Conservation (phyloP, 2,888 invertebrate species). For the Cristatella mucedo region DNA sequence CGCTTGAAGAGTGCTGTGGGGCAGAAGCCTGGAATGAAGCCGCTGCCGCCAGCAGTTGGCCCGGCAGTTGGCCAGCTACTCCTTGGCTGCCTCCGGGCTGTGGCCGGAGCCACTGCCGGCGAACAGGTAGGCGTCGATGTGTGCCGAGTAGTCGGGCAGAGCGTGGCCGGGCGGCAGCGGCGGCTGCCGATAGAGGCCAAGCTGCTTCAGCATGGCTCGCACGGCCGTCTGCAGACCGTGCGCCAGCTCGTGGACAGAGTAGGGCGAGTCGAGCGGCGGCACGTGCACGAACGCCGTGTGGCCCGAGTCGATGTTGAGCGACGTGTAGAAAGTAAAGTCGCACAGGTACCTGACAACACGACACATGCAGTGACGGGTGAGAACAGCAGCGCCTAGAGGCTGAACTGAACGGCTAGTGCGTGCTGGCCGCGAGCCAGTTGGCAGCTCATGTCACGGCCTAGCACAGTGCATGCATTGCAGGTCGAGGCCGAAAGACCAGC, state of each 20-base stretch:
- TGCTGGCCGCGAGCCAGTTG: not conserved
- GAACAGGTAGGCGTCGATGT: no score
- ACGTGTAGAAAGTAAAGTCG: conserved; percentile 65
- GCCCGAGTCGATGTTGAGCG: conserved; percentile 47
- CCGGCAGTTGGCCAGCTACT: no score
- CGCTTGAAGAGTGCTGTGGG: no score
- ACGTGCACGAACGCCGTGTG: conserved; percentile 62
- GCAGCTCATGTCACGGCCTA: not conserved
- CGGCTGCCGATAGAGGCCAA: conserved; percentile 10
- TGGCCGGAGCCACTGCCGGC: no score
- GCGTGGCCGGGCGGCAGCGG: no score
- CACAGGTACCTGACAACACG: conserved; percentile 50
- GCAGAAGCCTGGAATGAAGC: no score
- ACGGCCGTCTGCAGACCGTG: conserved; percentile 41
- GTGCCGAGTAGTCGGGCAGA: no score
- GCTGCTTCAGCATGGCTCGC: conserved; percentile 30
- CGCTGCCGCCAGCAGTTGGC: no score
- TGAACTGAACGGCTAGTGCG: not conserved
- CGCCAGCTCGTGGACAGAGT: conserved; percentile 47
- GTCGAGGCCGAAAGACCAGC: not conserved
- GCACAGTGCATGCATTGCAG: not conserved
- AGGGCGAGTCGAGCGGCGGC: conserved; percentile 49
- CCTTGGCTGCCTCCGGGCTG: no score
- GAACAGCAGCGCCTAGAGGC: not conserved
- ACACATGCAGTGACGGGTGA: conserved; percentile 11